Percentiles rank a stretch among this genome's conserved stretches.
phyloP scores from a whole-genome alignment of 2,888 invertebrate species.

The Alloplasta piceator region DNA sequence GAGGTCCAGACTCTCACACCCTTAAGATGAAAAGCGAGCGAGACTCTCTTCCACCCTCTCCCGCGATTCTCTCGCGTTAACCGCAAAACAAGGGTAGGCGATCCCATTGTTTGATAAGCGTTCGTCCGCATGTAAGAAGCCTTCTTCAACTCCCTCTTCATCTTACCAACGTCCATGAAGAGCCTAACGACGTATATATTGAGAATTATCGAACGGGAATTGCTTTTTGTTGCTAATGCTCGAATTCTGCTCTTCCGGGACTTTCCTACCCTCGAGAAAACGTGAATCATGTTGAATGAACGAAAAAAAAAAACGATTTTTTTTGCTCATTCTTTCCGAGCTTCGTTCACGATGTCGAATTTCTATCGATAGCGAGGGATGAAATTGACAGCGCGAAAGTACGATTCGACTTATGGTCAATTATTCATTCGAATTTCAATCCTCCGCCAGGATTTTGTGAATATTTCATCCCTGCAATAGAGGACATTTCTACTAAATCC shows the following conservation, averaged over 20 bases:
- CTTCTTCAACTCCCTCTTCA: slow-evolving; percentile 65
- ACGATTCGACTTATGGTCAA: slow-evolving; percentile 45
- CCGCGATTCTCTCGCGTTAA: slow-evolving; percentile 58
- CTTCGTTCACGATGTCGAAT: neutral
- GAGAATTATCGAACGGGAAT: neutral
- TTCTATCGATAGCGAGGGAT: too few species aligned
- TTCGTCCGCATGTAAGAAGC: slow-evolving; percentile 73
- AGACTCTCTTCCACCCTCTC: slow-evolving; percentile 58
- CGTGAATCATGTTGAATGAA: too few species aligned
- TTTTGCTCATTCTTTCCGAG: neutral
- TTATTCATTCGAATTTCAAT: slow-evolving; percentile 54
- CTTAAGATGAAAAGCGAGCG: slow-evolving; percentile 34
- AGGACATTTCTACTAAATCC: slow-evolving; percentile 53
- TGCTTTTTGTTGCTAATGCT: slow-evolving; percentile 6
- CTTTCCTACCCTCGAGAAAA: neutral
- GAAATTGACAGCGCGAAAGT: neutral
- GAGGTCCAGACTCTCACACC: slow-evolving; percentile 26
- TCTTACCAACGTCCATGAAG: slow-evolving; percentile 63
- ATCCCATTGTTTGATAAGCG: slow-evolving; percentile 82
- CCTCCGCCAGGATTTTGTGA: slow-evolving; percentile 5
- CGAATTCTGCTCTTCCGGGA: slow-evolving; percentile 4
- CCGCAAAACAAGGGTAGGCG: slow-evolving; percentile 78
- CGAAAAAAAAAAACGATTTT: neutral
- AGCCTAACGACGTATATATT: slow-evolving; percentile 74
- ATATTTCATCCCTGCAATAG: slow-evolving; percentile 63